Conservation (phyloP, 2,113 vertebrate species). For the Globicephala melas region DNA sequence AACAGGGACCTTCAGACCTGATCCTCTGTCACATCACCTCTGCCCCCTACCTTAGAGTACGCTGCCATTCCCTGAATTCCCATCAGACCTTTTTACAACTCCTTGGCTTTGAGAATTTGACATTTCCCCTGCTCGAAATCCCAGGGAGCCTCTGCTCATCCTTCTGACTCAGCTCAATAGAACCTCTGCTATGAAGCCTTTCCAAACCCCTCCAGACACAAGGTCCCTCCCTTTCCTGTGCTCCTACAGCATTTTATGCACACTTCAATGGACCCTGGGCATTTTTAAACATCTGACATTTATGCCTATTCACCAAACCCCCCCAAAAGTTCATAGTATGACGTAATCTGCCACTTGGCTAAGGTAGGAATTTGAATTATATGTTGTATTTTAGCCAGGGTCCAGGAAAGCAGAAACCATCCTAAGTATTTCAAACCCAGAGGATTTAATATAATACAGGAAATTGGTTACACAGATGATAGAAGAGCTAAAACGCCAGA, state of each 20-base stretch:
- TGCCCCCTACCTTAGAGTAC: neutral
- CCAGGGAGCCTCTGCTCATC: neutral
- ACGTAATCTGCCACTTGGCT: neutral
- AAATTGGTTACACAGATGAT: neutral
- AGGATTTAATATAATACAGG: neutral
- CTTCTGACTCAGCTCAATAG: neutral
- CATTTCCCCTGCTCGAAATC: neutral
- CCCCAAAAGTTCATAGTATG: neutral
- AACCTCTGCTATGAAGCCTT: neutral
- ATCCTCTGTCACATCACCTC: neutral
- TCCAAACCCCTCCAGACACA: neutral
- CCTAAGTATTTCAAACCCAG: neutral
- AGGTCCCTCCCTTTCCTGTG: neutral
- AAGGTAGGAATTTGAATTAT: neutral
- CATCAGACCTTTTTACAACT: neutral
- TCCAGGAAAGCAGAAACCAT: neutral
- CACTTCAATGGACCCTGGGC: neutral
- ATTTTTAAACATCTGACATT: neutral
- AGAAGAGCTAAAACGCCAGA: neutral
- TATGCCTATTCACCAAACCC: neutral
- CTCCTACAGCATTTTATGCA: neutral
- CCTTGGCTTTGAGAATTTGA: neutral
- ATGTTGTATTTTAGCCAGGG: neutral
- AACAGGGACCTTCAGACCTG: neutral
- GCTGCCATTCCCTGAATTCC: neutral